Conservation (phyloP, 2,797 vertebrate species). For the Macroramphosus scolopax region DNA sequence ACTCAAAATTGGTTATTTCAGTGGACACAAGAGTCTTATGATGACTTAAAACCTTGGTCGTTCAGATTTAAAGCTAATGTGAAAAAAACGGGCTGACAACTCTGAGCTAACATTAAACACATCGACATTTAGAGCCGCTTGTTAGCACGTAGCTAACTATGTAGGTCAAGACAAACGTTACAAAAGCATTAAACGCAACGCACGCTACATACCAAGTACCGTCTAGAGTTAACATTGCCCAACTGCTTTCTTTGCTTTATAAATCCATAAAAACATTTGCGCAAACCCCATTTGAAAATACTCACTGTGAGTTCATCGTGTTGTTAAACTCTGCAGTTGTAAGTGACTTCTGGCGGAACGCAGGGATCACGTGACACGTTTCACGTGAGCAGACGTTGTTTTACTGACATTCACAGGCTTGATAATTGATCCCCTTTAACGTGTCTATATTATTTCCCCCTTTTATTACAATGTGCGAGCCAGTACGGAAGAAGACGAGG, state of each 20-base stretch:
- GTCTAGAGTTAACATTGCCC: accelerated
- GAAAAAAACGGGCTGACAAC: too few relatives aligned
- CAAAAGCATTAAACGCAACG: not conserved
- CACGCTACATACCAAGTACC: not conserved
- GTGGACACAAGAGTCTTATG: too few relatives aligned
- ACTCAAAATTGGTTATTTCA: too few relatives aligned
- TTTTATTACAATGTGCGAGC: too few relatives aligned
- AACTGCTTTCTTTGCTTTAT: accelerated
- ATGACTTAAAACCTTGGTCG: too few relatives aligned
- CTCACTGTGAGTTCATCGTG: slow-evolving; percentile 68
- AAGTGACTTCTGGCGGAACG: not conserved
- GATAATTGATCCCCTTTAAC: too few relatives aligned
- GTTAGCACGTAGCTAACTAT: slow-evolving; percentile 1
- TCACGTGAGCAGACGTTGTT: not conserved
- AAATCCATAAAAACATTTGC: not conserved
- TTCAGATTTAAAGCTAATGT: too few relatives aligned
- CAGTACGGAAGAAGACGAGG: too few relatives aligned
- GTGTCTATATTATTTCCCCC: too few relatives aligned
- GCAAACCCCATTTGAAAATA: not conserved
- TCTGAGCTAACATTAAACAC: too few relatives aligned
- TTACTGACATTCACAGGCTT: too few relatives aligned
- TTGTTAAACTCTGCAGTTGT: slow-evolving; percentile 1
- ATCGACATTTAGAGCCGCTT: too few relatives aligned
- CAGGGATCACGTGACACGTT: slow-evolving; percentile 41
- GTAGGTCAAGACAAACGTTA: slow-evolving; percentile 25